phyloP scores from a whole-genome alignment of 2,113 vertebrate genomes.

The Pelecanoides urinatrix region DNA sequence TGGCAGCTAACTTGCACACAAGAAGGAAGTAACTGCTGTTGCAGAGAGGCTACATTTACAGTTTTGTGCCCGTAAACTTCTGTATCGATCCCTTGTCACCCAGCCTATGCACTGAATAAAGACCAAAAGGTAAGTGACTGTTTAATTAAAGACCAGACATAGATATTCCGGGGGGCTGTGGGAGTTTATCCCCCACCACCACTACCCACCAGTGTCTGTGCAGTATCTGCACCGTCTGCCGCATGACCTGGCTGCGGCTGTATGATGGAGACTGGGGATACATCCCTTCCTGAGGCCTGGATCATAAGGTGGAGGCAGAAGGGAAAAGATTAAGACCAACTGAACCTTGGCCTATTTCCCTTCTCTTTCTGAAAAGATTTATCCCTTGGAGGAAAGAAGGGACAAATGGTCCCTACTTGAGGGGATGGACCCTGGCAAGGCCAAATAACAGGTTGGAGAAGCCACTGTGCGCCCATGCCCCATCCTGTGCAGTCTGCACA shows the following conservation, averaged over 20 bases:
- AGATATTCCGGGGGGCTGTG: not conserved
- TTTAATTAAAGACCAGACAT: not conserved
- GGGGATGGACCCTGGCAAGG: not conserved
- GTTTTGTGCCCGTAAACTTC: not conserved
- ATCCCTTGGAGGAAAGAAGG: not conserved
- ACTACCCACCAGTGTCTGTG: not conserved
- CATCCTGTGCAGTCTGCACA: constrained; percentile 9
- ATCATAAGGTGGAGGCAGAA: not conserved
- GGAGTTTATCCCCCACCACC: not conserved
- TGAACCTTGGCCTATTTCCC: not conserved
- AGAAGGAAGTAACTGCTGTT: not conserved
- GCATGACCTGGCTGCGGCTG: not conserved
- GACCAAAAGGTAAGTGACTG: not conserved
- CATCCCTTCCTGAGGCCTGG: not conserved
- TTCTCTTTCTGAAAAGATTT: not conserved
- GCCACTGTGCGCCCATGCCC: not conserved
- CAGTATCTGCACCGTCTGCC: not conserved
- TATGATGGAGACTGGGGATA: not conserved
- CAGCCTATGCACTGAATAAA: not conserved
- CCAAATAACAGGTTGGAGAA: not conserved
- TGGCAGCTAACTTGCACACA: not conserved
- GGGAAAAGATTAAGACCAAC: not conserved
- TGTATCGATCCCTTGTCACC: not conserved
- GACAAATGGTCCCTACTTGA: not conserved
- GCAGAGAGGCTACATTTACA: not conserved